These are phyloP conservation scores for Drosophila planitibia DNA, from an alignment of 2,888 invertebrate genomes.

Conservation along the genomic window DNA sequence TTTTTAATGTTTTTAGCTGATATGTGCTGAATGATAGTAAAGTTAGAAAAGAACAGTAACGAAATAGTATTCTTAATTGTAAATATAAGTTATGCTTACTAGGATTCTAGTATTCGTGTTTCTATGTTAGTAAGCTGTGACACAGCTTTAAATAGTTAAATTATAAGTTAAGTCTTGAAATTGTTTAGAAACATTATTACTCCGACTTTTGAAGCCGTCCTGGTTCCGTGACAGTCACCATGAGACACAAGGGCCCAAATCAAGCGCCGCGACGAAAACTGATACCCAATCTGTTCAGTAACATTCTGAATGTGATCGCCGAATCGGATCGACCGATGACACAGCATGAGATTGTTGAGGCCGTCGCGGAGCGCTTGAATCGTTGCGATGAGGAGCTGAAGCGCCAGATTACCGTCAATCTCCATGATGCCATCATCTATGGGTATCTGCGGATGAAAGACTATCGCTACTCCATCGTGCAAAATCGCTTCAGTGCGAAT, in stretches of 20 bases:
- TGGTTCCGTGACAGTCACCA: constrained; percentile 12
- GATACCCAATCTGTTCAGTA: constrained; percentile 61
- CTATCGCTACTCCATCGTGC: constrained; percentile 56
- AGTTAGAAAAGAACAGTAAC: not conserved
- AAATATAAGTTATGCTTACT: not conserved
- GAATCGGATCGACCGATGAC: constrained; percentile 59
- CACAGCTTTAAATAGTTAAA: not conserved
- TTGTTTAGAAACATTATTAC: not conserved
- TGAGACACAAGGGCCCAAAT: constrained; percentile 57
- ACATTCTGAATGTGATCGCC: constrained; percentile 59
- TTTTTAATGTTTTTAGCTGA: not conserved
- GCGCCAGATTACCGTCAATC: constrained; percentile 63
- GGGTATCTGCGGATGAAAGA: constrained; percentile 56
- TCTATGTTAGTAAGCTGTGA: constrained; percentile 1
- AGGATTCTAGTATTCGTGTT: not conserved
- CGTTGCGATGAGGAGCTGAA: constrained; percentile 68
- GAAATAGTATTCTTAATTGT: not conserved
- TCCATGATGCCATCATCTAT: constrained; percentile 64
- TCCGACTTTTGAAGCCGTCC: not conserved
- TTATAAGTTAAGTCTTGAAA: not conserved
- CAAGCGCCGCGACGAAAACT: constrained; percentile 67
- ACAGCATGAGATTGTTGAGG: constrained; percentile 65
- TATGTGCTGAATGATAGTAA: not conserved
- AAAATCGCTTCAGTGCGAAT: constrained; percentile 26
- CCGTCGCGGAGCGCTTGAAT: constrained; percentile 54